A percentile compares a stretch with the other conserved stretches of the same genome.
Evolutionary conservation across 2,113 vertebrate species (phyloP).

Genomic region (Agapornis roseicollis): DNA sequence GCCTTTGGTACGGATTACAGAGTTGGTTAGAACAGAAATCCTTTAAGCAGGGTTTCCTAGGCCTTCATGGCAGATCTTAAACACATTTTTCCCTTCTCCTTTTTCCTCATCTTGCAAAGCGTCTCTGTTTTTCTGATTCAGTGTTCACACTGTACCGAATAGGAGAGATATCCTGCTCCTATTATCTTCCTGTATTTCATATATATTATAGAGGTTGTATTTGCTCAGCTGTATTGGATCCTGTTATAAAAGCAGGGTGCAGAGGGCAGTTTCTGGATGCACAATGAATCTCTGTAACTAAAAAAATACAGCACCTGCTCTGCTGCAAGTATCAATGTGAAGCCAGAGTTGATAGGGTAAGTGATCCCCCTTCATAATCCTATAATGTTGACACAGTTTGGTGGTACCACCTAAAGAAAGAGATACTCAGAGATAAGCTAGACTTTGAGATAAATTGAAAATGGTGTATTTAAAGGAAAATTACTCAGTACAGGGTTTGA

Average conservation of each 20-base stretch:
- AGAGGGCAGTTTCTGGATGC: conserved; percentile 18
- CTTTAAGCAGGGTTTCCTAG: neutral
- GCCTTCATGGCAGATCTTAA: neutral
- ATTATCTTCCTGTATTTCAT: conserved; percentile 3
- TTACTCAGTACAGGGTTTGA: neutral
- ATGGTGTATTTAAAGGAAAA: neutral
- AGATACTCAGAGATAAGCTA: neutral
- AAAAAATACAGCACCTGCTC: neutral
- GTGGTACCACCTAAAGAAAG: neutral
- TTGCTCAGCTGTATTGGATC: conserved; percentile 42
- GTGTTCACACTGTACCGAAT: neutral
- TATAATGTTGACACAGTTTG: neutral
- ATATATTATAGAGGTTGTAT: conserved; percentile 23
- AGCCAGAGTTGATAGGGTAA: conserved; percentile 17
- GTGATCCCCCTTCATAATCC: conserved; percentile 29
- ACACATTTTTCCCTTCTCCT: neutral
- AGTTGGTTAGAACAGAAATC: neutral
- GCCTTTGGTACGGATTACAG: neutral
- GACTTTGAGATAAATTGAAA: conserved; percentile 16
- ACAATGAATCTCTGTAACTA: conserved; percentile 32
- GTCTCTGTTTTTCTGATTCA: neutral
- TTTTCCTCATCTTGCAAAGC: neutral
- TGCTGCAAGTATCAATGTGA: neutral
- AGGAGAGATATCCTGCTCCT: neutral
- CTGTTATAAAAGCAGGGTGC: conserved; percentile 30